Percentiles rank a stretch among this genome's conserved stretches.
phyloP scores from a whole-genome alignment of 2,888 invertebrate genomes.

The Heliconius cydno region DNA sequence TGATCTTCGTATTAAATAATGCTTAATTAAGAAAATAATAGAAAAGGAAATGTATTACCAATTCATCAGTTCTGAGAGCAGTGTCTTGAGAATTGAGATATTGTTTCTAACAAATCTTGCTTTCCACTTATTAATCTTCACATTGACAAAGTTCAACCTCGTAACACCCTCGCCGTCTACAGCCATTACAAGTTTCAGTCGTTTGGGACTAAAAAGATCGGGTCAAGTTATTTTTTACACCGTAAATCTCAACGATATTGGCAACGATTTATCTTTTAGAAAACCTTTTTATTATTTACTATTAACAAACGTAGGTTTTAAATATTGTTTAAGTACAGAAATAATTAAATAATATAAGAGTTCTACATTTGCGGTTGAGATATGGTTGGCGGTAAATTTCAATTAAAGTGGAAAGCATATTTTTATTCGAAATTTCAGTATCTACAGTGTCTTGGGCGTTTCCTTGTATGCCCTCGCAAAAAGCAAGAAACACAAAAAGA shows the following conservation, averaged over 20 bases:
- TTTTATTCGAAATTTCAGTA: too few relatives aligned
- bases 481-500: too few relatives aligned
- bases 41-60: not conserved
- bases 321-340: too few relatives aligned
- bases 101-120: slow-evolving; percentile 42
- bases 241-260: not conserved
- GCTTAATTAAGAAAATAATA: not conserved
- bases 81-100: slow-evolving; percentile 34
- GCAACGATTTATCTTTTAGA: too few relatives aligned
- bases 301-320: too few relatives aligned
- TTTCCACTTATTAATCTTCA: slow-evolving; percentile 36
- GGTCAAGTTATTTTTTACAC: slow-evolving; percentile 38
- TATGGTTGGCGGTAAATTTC: too few relatives aligned
- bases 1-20: not conserved
- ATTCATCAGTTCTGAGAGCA: slow-evolving; percentile 13
- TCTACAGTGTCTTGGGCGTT: too few relatives aligned
- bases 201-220: slow-evolving; percentile 46
- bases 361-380: too few relatives aligned
- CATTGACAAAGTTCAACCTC: slow-evolving; percentile 40
- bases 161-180: slow-evolving; percentile 46
- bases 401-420: too few relatives aligned
- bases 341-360: too few relatives aligned
- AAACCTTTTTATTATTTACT: too few relatives aligned
- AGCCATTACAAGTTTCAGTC: slow-evolving; percentile 50
- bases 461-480: too few relatives aligned